Conservation (phyloP, 2,797 vertebrate genomes). For the Malurus splendens region DNA sequence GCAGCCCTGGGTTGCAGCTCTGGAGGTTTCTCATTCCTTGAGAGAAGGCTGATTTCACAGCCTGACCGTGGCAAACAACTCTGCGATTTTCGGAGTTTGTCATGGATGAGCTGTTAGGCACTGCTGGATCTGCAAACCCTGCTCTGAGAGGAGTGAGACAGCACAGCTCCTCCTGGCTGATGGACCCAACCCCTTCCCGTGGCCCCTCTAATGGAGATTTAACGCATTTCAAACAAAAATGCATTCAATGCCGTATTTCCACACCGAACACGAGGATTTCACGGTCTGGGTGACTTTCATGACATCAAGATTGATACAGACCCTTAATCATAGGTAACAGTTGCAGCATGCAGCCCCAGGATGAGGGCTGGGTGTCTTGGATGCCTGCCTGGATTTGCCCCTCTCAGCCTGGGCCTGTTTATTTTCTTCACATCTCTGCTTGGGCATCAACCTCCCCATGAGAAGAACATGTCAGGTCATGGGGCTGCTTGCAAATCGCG, state of each 20-base stretch:
- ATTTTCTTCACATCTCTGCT: background rate
- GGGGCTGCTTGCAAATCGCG: background rate
- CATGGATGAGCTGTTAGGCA: background rate
- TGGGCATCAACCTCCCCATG: background rate
- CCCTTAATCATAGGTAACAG: constrained; percentile 38
- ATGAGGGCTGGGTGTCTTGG: background rate
- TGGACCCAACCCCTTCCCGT: rapidly evolving
- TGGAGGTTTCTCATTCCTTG: constrained; percentile 26
- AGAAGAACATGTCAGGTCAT: background rate
- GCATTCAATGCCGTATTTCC: constrained; percentile 2
- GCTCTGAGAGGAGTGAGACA: background rate
- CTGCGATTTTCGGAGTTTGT: background rate
- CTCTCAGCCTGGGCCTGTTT: background rate
- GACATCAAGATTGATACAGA: background rate
- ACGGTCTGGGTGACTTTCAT: constrained; percentile 2
- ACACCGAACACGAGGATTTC: background rate
- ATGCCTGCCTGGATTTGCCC: background rate
- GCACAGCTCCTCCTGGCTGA: background rate
- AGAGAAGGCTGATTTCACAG: constrained; percentile 40
- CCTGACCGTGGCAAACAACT: background rate
- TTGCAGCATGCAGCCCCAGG: background rate
- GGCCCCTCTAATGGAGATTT: constrained; percentile 10
- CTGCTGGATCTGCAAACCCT: rapidly evolving
- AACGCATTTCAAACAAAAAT: constrained; percentile 47
- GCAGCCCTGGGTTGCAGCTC: background rate